These are phyloP conservation scores for Noturus placidus DNA, from an alignment of 2,113 vertebrate species.

Conservation along the genomic window DNA sequence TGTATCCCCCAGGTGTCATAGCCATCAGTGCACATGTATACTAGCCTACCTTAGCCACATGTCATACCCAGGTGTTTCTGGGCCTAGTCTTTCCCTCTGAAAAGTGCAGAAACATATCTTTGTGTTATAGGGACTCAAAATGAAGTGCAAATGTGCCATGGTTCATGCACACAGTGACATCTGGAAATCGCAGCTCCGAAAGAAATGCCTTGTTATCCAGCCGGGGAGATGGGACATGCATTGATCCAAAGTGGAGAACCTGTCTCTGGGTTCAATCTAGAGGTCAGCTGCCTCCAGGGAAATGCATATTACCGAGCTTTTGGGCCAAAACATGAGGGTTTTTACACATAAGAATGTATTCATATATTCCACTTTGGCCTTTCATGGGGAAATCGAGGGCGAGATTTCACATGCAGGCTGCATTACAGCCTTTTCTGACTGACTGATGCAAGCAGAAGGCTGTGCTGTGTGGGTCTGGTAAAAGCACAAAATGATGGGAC, in stretches of 20 bases:
- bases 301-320: background rate
- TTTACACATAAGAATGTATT: background rate
- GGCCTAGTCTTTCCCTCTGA: background rate
- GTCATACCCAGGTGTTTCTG: background rate
- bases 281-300: slow-evolving; percentile 8
- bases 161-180: background rate
- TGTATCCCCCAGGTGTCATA: too few relatives aligned
- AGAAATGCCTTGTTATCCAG: slow-evolving; percentile 5
- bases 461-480: background rate
- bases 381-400: background rate
- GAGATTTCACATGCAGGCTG: background rate
- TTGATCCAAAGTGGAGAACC: slow-evolving; percentile 3
- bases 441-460: background rate
- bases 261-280: background rate
- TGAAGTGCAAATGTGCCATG: background rate
- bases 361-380: background rate
- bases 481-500: background rate
- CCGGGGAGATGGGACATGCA: background rate
- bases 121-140: background rate
- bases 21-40: background rate
- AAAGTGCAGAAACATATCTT: slow-evolving; percentile 5
- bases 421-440: background rate
- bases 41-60: background rate
- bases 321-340: background rate
- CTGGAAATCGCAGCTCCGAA: background rate